These are phyloP conservation scores for Turritopsis rubra DNA, from an alignment of 30 jellyfish, hydroid and myxozoan genomes.

Conservation along the genomic window DNA sequence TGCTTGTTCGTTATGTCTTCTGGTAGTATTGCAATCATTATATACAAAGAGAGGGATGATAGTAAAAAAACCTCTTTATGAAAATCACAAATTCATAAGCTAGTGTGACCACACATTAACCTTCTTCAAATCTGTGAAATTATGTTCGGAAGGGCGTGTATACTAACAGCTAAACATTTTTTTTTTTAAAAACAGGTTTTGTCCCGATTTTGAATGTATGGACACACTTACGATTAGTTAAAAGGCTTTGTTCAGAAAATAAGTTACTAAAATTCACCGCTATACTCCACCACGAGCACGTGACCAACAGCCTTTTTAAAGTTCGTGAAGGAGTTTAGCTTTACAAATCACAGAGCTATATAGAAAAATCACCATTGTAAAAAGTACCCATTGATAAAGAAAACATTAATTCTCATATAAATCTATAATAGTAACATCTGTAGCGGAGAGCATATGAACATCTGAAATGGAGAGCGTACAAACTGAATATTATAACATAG, in stretches of 20 bases:
- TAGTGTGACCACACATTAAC: not conserved
- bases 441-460: not conserved
- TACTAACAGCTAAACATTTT: not conserved
- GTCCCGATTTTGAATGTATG: not conserved
- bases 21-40: constrained; percentile 10
- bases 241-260: not conserved
- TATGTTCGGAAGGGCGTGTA: no score
- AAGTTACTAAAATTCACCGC: not conserved
- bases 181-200: not conserved
- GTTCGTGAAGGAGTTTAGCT: not conserved
- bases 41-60: constrained; percentile 2
- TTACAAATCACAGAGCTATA: not conserved
- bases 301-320: no score
- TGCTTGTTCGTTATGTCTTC: constrained; percentile 4
- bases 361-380: not conserved
- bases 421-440: not conserved
- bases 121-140: not conserved
- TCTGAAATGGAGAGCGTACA: not conserved
- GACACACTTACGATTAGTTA: not conserved
- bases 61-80: not conserved
- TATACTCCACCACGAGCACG: not conserved
- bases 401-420: not conserved
- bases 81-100: not conserved
- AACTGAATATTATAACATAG: not conserved
- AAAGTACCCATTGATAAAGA: not conserved